Evolutionary conservation across 2,113 vertebrate species (phyloP).

Genomic region (Nothocercus julius): DNA sequence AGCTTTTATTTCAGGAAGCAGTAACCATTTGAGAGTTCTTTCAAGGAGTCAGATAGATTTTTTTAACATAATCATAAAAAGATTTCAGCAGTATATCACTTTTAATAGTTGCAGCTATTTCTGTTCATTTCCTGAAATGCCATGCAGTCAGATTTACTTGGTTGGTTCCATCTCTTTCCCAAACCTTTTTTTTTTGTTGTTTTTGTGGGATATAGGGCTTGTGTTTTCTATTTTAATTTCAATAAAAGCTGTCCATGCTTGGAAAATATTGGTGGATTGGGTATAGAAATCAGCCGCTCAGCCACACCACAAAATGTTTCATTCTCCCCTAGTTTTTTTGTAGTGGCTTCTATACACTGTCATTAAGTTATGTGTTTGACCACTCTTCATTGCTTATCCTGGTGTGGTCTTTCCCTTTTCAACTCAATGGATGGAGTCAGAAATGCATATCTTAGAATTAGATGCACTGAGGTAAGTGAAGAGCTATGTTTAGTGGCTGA

Average conservation of each 20-base stretch:
- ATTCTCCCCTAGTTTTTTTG: slow-evolving; percentile 71
- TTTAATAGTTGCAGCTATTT: slow-evolving; percentile 62
- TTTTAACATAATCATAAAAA: slow-evolving; percentile 44
- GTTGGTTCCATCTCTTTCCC: slow-evolving; percentile 51
- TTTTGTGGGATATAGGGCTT: slow-evolving; percentile 72
- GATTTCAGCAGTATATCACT: slow-evolving; percentile 29
- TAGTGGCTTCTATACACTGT: slow-evolving; percentile 79
- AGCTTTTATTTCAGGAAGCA: slow-evolving; percentile 26
- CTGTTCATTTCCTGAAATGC: slow-evolving; percentile 56
- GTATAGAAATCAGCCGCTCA: slow-evolving; percentile 72
- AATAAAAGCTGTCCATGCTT: slow-evolving; percentile 71
- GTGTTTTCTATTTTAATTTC: slow-evolving; percentile 80
- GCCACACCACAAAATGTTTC: slow-evolving; percentile 76
- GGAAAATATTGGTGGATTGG: slow-evolving; percentile 75
- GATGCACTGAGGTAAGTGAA: slow-evolving; percentile 75
- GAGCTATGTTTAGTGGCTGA: slow-evolving; percentile 74
- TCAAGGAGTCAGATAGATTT: background rate
- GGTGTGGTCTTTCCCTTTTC: slow-evolving; percentile 81
- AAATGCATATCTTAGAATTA: slow-evolving; percentile 78
- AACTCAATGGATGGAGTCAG: slow-evolving; percentile 74
- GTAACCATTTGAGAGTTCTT: slow-evolving; percentile 21
- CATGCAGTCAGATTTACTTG: slow-evolving; percentile 47
- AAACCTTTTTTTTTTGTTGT: slow-evolving; percentile 55
- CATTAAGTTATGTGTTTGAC: slow-evolving; percentile 77
- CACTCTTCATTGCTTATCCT: slow-evolving; percentile 76